Evolutionary conservation across 2,797 vertebrate species (phyloP).

Genomic region (Chelmon rostratus): DNA sequence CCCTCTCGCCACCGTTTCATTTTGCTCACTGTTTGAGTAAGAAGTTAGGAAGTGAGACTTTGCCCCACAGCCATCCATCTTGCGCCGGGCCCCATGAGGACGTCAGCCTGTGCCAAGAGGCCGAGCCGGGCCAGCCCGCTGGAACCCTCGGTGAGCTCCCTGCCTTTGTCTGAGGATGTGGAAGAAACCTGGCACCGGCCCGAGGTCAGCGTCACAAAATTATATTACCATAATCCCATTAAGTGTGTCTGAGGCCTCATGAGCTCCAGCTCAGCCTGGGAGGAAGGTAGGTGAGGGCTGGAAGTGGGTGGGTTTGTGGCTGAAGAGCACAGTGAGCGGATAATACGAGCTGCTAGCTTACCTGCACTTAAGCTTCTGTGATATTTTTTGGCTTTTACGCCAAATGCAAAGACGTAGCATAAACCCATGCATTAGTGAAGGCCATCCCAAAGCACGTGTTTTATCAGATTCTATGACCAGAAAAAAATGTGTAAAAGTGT

Average conservation of each 20-base stretch:
- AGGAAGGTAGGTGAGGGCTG: constrained; percentile 69
- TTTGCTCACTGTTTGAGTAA: constrained; percentile 47
- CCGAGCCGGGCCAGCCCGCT: constrained; percentile 65
- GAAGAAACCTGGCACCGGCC: constrained; percentile 85
- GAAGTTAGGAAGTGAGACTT: constrained; percentile 73
- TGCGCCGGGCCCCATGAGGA: constrained; percentile 72
- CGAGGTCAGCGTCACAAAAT: constrained; percentile 86
- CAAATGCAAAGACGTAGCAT: constrained; percentile 15
- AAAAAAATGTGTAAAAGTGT: constrained; percentile 34
- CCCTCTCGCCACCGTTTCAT: constrained; percentile 42
- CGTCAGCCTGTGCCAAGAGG: constrained; percentile 75
- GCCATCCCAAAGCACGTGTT: background rate
- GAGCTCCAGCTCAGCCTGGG: constrained; percentile 76
- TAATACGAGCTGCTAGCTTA: constrained; percentile 25
- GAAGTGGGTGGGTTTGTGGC: constrained; percentile 52
- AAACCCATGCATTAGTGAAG: background rate
- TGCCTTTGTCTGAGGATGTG: constrained; percentile 83
- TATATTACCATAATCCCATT: constrained; percentile 90
- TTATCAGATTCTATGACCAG: background rate
- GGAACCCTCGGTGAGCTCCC: constrained; percentile 78
- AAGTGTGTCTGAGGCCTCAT: constrained; percentile 87
- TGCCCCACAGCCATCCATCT: constrained; percentile 78
- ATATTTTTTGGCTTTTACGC: constrained; percentile 1
- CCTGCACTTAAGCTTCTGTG: constrained; percentile 9
- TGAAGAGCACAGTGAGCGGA: constrained; percentile 36